Conservation (phyloP, 92 coral and sea anemone species). For the Metridium senile region DNA sequence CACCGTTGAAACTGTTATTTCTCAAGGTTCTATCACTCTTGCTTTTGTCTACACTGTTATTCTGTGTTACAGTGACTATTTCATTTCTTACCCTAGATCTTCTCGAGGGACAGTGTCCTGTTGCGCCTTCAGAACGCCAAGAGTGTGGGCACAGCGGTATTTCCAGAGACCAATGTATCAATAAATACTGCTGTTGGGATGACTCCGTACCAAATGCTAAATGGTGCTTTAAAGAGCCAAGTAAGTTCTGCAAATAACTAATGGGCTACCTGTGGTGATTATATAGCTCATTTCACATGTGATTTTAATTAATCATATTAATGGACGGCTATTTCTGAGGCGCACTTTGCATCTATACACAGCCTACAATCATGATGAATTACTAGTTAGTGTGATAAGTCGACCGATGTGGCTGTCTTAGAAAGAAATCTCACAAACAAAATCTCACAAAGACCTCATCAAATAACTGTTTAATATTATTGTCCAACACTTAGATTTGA, state of each 20-base stretch:
- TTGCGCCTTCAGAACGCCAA: conserved; percentile 58
- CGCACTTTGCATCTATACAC: not conserved
- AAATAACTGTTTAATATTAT: not conserved
- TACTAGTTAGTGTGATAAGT: not conserved
- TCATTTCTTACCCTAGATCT: conserved; percentile 1
- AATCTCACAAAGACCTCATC: too few relatives aligned
- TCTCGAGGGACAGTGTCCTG: conserved; percentile 60
- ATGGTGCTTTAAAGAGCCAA: conserved; percentile 57
- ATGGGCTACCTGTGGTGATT: not conserved
- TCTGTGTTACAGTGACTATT: not conserved
- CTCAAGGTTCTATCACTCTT: too few relatives aligned
- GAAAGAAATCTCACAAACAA: too few relatives aligned
- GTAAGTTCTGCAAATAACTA: conserved; percentile 17
- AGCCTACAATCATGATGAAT: not conserved
- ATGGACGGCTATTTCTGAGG: not conserved
- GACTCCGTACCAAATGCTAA: conserved; percentile 31
- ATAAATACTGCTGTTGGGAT: conserved; percentile 51
- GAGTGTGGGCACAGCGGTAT: conserved; percentile 59
- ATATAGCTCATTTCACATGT: too few relatives aligned
- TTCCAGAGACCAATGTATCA: conserved; percentile 39
- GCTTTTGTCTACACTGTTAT: too few relatives aligned
- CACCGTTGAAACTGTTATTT: too few relatives aligned
- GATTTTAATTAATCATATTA: too few relatives aligned
- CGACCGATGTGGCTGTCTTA: not conserved
- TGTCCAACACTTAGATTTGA: not conserved